A percentile compares a stretch with the other conserved stretches of the same genome.
Conservation (phyloP, 1,140 invertebrate species). For the Cardiocondyla obscurior region DNA sequence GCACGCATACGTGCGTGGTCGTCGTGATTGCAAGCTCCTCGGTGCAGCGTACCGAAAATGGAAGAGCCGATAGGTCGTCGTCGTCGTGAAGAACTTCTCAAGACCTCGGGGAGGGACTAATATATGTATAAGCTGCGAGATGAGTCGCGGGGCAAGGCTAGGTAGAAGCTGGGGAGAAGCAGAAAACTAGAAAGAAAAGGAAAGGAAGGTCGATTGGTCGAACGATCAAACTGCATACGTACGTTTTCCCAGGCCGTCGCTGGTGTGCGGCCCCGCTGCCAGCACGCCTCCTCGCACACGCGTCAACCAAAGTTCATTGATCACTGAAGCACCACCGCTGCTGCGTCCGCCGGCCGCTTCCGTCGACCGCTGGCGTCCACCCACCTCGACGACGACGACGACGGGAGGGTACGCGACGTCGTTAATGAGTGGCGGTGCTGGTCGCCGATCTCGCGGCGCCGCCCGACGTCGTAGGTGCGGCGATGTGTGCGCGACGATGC, state of each 20-base stretch:
- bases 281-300: constrained; percentile 76
- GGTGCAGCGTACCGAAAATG: constrained; percentile 37
- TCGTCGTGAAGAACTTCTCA: background rate
- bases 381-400: background rate
- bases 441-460: constrained; percentile 44
- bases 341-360: constrained; percentile 58
- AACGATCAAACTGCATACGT: constrained; percentile 37
- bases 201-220: background rate
- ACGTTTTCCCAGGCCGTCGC: constrained; percentile 44
- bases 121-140: too few relatives aligned
- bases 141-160: background rate
- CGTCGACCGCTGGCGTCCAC: constrained; percentile 33
- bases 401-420: background rate
- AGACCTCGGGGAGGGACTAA: too few relatives aligned
- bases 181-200: background rate
- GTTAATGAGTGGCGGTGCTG: constrained; percentile 28
- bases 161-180: background rate
- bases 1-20: constrained; percentile 21
- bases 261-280: constrained; percentile 46
- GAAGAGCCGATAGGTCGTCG: constrained; percentile 3
- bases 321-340: constrained; percentile 64
- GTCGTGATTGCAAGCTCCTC: constrained; percentile 36
- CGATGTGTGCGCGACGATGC: constrained; percentile 51
- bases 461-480: constrained; percentile 41
- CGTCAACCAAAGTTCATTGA: constrained; percentile 77